Conservation (phyloP, 2,113 vertebrate species). For the Platycercus adscitus region DNA sequence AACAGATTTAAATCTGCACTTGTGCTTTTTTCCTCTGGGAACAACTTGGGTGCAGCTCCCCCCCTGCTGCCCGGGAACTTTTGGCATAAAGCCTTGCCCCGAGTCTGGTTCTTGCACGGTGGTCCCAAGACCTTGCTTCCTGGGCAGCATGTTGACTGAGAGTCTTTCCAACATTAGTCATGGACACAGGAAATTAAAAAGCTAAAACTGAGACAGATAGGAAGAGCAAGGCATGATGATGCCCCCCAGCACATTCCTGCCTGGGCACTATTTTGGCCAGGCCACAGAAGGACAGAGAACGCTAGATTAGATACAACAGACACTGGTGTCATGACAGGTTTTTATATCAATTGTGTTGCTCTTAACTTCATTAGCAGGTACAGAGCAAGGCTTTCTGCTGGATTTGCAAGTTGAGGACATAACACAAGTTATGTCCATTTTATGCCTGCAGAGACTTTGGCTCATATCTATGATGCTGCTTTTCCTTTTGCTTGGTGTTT, state of each 20-base stretch:
- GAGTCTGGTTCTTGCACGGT: neutral
- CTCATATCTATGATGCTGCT: neutral
- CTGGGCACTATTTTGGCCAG: neutral
- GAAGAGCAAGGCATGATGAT: neutral
- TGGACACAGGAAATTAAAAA: conserved; percentile 56
- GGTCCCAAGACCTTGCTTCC: neutral
- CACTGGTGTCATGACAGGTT: neutral
- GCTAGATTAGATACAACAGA: neutral
- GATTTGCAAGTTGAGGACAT: neutral
- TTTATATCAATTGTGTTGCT: neutral
- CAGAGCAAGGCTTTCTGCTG: neutral
- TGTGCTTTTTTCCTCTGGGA: neutral
- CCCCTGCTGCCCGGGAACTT: fast-evolving
- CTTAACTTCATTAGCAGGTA: neutral
- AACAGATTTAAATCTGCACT: neutral
- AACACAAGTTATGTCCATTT: neutral
- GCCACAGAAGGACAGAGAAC: neutral
- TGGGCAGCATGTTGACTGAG: neutral
- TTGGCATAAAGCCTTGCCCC: fast-evolving
- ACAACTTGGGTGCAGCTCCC: neutral
- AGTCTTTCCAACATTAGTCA: neutral
- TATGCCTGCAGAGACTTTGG: neutral
- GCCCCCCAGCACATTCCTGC: conserved; percentile 49
- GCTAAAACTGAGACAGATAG: neutral
- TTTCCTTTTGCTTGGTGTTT: neutral